Evolutionary conservation across 2,113 vertebrate genomes (phyloP).

Genomic region (Melanerpes formicivorus): DNA sequence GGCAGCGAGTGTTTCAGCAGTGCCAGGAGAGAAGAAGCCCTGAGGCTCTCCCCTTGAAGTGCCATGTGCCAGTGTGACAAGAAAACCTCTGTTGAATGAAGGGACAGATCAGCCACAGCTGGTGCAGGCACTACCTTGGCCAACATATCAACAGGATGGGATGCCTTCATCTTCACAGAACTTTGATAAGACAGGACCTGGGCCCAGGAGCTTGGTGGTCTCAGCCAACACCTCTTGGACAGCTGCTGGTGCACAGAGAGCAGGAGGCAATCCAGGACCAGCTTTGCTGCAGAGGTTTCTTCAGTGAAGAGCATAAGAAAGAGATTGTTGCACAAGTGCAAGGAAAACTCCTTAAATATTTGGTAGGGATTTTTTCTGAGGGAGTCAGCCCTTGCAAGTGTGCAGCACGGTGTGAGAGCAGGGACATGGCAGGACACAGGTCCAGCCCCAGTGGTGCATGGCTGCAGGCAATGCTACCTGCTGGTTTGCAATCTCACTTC

Average conservation of each 20-base stretch:
- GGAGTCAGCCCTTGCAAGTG: rapidly evolving
- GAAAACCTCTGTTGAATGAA: background rate
- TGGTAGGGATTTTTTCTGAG: background rate
- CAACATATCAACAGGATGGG: background rate
- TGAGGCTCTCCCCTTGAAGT: background rate
- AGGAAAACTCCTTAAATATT: background rate
- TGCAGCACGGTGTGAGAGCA: background rate
- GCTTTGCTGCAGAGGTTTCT: background rate
- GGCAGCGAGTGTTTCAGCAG: background rate
- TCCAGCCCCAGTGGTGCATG: background rate
- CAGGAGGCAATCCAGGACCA: background rate
- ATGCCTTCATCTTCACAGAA: background rate
- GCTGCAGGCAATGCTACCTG: background rate
- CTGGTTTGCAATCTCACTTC: background rate
- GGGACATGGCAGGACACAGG: background rate
- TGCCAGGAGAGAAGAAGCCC: background rate
- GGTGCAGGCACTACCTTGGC: background rate
- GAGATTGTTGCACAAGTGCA: background rate
- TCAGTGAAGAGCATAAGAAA: background rate
- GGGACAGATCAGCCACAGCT: background rate
- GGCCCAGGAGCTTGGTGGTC: background rate
- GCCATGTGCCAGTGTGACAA: background rate
- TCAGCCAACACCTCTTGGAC: background rate
- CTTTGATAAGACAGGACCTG: background rate
- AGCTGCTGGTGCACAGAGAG: background rate